Evolutionary conservation across 92 coral and sea anemone genomes (phyloP).

Genomic region (Montipora capitata): DNA sequence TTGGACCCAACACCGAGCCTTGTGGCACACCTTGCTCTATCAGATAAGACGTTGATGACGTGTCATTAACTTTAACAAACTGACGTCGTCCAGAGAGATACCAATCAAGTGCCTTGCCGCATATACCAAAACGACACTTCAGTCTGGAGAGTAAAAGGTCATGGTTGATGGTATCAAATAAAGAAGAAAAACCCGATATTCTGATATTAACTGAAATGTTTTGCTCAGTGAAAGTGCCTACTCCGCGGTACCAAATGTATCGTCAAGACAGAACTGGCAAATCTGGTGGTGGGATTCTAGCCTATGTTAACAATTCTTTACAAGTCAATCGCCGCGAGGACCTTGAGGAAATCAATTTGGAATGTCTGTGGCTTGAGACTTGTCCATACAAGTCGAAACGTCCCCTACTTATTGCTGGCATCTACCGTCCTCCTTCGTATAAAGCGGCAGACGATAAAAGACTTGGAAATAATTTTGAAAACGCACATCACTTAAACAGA

Average conservation of each 20-base stretch:
- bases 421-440: constrained; percentile 62
- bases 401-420: constrained; percentile 32
- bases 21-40: no score
- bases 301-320: constrained; percentile 15
- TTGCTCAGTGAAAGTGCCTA: neutral
- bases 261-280: constrained; percentile 38
- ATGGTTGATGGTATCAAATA: no score
- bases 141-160: no score
- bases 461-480: constrained; percentile 64
- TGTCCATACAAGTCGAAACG: constrained; percentile 31
- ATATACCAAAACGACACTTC: no score
- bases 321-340: constrained; percentile 16
- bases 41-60: no score
- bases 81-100: no score
- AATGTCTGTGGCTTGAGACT: constrained; percentile 30
- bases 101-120: no score
- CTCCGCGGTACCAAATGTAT: constrained; percentile 3
- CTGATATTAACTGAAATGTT: no score
- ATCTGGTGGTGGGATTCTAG: constrained; percentile 30
- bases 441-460: constrained; percentile 42
- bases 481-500: constrained; percentile 36
- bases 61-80: no score
- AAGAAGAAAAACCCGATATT: no score
- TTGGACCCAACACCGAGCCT: no score
- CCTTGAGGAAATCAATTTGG: constrained; percentile 8